A percentile compares a stretch with the other conserved stretches of the same genome.
These are phyloP conservation scores for Drosophila lini DNA, from an alignment of 1,140 invertebrate genomes.

Conservation along the genomic window DNA sequence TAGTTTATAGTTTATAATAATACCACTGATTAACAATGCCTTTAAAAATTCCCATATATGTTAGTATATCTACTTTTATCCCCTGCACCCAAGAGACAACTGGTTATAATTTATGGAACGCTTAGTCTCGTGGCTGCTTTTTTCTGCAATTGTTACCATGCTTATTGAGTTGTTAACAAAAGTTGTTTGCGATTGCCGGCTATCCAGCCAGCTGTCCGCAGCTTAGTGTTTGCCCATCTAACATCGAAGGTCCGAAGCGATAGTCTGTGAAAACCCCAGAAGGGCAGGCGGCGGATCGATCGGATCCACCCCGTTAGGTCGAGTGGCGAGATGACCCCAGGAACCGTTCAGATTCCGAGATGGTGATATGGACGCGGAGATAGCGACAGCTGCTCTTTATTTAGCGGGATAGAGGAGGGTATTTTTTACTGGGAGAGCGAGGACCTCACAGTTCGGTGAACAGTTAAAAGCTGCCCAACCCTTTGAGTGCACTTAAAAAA, in stretches of 20 bases:
- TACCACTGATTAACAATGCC: background rate
- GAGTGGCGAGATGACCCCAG: conserved; percentile 51
- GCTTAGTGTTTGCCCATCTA: conserved; percentile 11
- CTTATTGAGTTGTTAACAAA: conserved; percentile 65
- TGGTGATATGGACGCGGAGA: conserved; percentile 66
- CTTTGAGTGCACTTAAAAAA: conserved; percentile 32
- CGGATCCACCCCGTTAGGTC: conserved; percentile 42
- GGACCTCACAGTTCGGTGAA: conserved; percentile 73
- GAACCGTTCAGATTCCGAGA: conserved; percentile 46
- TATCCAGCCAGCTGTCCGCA: conserved; percentile 6
- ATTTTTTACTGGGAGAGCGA: background rate
- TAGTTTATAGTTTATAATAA: background rate
- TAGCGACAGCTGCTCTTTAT: conserved; percentile 67
- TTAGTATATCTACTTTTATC: background rate
- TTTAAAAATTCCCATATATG: background rate
- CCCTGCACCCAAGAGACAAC: conserved; percentile 24
- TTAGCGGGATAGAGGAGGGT: conserved; percentile 14
- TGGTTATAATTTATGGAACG: conserved; percentile 51
- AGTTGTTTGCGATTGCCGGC: conserved; percentile 36
- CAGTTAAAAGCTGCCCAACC: conserved; percentile 64
- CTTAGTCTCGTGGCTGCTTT: conserved; percentile 33
- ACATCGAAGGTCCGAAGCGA: conserved; percentile 34
- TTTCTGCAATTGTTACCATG: conserved; percentile 48
- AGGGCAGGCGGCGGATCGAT: conserved; percentile 34
- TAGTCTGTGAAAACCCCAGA: conserved; percentile 71